Conservation (phyloP, 2,888 invertebrate genomes). For the Eulithis prunata region DNA sequence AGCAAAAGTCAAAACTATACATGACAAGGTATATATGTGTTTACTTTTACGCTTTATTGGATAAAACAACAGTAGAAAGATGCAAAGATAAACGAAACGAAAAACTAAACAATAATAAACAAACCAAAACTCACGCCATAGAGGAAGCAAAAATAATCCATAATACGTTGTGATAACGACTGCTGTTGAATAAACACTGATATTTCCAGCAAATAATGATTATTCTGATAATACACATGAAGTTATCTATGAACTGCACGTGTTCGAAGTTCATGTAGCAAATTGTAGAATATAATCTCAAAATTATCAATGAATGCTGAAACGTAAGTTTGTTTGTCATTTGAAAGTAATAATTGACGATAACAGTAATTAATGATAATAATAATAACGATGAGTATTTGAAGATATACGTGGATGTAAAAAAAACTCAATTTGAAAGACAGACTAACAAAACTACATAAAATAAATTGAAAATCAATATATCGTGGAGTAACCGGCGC, state of each 20-base stretch:
- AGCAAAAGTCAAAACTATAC: too few relatives aligned
- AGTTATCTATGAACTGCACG: slow-evolving; percentile 25
- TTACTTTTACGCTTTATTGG: not conserved
- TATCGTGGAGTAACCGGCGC: too few relatives aligned
- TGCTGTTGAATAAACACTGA: slow-evolving; percentile 49
- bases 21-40: too few relatives aligned
- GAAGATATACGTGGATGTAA: too few relatives aligned
- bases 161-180: slow-evolving; percentile 42
- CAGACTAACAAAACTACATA: too few relatives aligned
- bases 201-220: slow-evolving; percentile 12
- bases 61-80: slow-evolving; percentile 3
- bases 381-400: too few relatives aligned
- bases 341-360: not conserved
- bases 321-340: slow-evolving; percentile 18
- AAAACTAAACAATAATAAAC: slow-evolving; percentile 36
- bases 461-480: too few relatives aligned
- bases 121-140: slow-evolving; percentile 46
- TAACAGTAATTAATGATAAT: not conserved
- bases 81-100: not conserved
- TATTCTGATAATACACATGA: slow-evolving; percentile 20
- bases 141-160: slow-evolving; percentile 52
- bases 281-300: slow-evolving; percentile 1
- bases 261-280: slow-evolving; percentile 29
- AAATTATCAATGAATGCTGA: not conserved
- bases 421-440: too few relatives aligned